Evolutionary conservation across 2,888 invertebrate species (phyloP).

Genomic region (Hedya salicella): DNA sequence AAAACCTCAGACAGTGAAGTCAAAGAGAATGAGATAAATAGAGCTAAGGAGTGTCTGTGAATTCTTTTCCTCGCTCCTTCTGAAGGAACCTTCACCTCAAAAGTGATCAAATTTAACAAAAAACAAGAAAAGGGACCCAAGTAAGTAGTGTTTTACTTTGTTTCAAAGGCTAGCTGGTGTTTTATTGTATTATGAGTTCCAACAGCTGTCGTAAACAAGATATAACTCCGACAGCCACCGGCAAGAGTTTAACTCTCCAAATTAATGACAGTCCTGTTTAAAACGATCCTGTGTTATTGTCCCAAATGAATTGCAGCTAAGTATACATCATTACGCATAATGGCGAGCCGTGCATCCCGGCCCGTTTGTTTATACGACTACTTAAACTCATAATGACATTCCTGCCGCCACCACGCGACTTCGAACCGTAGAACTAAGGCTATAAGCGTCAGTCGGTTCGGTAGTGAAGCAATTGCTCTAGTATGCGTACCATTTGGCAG

Average conservation of each 20-base stretch:
- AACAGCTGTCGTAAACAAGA: no score
- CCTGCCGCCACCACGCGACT: not conserved
- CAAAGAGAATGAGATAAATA: no score
- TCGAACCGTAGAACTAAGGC: not conserved
- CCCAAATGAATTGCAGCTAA: not conserved
- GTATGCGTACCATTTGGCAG: constrained; percentile 34
- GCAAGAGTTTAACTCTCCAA: not conserved
- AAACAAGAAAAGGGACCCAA: no score
- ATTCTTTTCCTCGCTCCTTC: no score
- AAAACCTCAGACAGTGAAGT: no score
- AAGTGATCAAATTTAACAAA: no score
- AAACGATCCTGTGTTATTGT: not conserved
- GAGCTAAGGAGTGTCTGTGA: no score
- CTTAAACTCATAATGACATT: constrained; percentile 18
- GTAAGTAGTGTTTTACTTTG: no score
- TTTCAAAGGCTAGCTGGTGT: no score
- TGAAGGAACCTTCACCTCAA: no score
- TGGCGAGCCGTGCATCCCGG: not conserved
- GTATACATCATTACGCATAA: not conserved
- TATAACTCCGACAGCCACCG: no score
- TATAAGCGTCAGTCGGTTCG: not conserved
- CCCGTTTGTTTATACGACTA: constrained; percentile 10
- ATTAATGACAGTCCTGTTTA: not conserved
- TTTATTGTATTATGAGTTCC: no score
- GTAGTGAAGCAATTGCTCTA: constrained; percentile 2